A percentile compares a stretch with the other conserved stretches of the same genome.
phyloP scores from a whole-genome alignment of 2,797 vertebrate species.

The Passerculus sandwichensis region DNA sequence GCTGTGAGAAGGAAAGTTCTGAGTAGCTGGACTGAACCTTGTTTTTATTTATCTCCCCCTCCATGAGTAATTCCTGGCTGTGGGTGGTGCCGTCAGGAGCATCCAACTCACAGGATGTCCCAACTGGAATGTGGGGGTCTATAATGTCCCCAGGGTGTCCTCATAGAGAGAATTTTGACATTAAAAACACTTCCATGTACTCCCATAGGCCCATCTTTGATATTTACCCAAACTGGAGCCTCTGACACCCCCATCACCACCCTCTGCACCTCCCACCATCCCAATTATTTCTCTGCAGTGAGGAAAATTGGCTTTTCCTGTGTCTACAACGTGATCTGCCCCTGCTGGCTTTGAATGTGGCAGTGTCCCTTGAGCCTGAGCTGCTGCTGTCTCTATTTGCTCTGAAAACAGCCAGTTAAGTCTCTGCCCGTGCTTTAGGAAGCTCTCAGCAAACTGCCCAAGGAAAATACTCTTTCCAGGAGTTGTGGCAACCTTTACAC shows the following conservation, averaged over 20 bases:
- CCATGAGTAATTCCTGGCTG: background rate
- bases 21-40: background rate
- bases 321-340: background rate
- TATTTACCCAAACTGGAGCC: background rate
- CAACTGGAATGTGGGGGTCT: background rate
- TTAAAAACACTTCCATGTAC: background rate
- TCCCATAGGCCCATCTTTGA: background rate
- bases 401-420: background rate
- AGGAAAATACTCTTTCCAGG: background rate
- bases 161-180: background rate
- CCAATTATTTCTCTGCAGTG: background rate
- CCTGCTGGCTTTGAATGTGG: background rate
- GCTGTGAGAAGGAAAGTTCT: background rate
- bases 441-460: background rate
- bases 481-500: background rate
- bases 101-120: rapidly evolving
- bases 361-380: background rate
- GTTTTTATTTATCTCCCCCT: background rate
- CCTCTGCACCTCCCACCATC: background rate
- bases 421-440: background rate
- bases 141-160: background rate
- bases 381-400: background rate
- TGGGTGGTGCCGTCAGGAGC: background rate
- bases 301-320: background rate
- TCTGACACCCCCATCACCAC: background rate